These are phyloP conservation scores for Daboia siamensis DNA, from an alignment of 2,113 vertebrate genomes.

Conservation along the genomic window DNA sequence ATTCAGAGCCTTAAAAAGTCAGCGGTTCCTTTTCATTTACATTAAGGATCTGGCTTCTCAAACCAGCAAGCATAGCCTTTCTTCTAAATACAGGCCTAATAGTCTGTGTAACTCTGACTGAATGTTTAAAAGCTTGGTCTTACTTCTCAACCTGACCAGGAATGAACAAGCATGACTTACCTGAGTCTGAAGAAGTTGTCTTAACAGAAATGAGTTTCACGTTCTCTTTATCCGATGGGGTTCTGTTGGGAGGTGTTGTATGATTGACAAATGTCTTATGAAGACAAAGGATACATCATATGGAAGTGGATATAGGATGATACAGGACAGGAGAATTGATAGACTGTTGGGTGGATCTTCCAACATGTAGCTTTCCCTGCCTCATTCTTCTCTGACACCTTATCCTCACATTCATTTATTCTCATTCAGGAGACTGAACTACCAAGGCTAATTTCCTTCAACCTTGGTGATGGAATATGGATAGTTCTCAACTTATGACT, in stretches of 20 bases:
- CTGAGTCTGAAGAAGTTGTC: slow-evolving; percentile 70
- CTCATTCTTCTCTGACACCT: background rate
- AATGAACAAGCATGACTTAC: slow-evolving; percentile 55
- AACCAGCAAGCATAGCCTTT: background rate
- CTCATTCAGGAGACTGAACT: background rate
- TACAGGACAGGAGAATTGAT: background rate
- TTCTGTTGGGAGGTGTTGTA: slow-evolving; percentile 57
- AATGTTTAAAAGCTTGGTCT: background rate
- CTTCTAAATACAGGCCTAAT: background rate
- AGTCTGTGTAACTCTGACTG: background rate
- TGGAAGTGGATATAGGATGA: background rate
- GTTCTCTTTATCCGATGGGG: slow-evolving; percentile 73
- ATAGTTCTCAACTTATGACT: background rate
- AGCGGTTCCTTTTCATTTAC: background rate
- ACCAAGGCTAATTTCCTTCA: background rate
- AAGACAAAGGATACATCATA: background rate
- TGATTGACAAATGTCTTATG: background rate
- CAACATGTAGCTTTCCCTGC: background rate
- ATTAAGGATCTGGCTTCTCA: background rate
- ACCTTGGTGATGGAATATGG: background rate
- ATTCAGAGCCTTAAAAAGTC: background rate
- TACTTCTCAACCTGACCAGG: background rate
- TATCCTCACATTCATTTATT: background rate
- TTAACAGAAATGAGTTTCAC: slow-evolving; percentile 80
- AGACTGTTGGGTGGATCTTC: too few relatives aligned